These are phyloP conservation scores for Orthonevra nobilis DNA, from an alignment of 2,888 invertebrate species.

Conservation along the genomic window DNA sequence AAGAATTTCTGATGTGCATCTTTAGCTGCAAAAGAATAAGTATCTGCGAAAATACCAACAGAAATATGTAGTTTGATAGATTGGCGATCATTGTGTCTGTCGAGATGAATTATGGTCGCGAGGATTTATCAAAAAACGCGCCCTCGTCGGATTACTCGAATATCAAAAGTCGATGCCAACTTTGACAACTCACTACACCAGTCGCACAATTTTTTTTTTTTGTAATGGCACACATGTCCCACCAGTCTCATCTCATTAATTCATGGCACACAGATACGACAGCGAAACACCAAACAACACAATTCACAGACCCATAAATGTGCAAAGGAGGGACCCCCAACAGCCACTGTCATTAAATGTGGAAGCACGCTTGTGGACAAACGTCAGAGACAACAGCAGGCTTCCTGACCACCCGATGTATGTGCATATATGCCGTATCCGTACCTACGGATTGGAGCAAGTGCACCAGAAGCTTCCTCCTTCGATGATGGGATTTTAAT, in stretches of 20 bases:
- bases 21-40: not conserved
- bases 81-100: constrained; percentile 45
- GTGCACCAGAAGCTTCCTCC: constrained; percentile 56
- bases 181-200: constrained; percentile 26
- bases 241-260: constrained; percentile 47
- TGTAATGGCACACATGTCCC: constrained; percentile 10
- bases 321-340: constrained; percentile 48
- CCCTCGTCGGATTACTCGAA: not conserved
- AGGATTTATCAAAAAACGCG: constrained; percentile 11
- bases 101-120: constrained; percentile 26
- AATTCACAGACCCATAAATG: constrained; percentile 44
- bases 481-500: constrained; percentile 65
- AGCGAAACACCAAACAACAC: constrained; percentile 35
- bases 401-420: constrained; percentile 58
- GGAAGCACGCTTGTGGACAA: constrained; percentile 65
- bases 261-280: constrained; percentile 44
- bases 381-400: constrained; percentile 15
- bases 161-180: constrained; percentile 4
- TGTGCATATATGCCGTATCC: constrained; percentile 8
- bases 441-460: constrained; percentile 42
- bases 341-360: constrained; percentile 62
- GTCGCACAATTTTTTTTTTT: too few relatives aligned
- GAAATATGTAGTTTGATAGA: constrained; percentile 46
- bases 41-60: not conserved
- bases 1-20: constrained; percentile 31